A percentile compares a stretch with the other conserved stretches of the same genome.
Evolutionary conservation across 2,113 vertebrate genomes (phyloP).

Genomic region (Pao palembangensis): DNA sequence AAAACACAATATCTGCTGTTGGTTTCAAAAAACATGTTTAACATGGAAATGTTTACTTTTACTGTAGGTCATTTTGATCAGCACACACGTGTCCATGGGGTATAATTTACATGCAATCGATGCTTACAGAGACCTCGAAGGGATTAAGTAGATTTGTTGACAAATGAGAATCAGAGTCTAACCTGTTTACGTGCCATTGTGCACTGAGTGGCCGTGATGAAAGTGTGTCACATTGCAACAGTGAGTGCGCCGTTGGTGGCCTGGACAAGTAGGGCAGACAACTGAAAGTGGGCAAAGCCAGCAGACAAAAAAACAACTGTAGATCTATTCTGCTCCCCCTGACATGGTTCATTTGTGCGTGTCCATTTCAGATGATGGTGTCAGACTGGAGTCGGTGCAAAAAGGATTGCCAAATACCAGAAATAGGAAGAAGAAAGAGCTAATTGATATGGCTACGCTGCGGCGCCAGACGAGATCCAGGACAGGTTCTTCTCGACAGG

Average conservation of each 20-base stretch:
- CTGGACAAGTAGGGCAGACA: constrained; percentile 55
- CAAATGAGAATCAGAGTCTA: constrained; percentile 24
- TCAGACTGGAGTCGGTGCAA: constrained; percentile 64
- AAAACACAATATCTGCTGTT: too few relatives aligned
- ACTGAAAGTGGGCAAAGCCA: constrained; percentile 50
- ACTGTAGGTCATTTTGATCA: too few relatives aligned
- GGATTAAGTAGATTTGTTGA: constrained; percentile 40
- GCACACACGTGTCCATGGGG: too few relatives aligned
- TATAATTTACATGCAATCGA: too few relatives aligned
- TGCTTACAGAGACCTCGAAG: too few relatives aligned
- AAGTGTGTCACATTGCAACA: constrained; percentile 62
- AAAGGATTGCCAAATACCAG: constrained; percentile 49
- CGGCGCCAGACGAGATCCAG: constrained; percentile 47
- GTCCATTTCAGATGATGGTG: constrained; percentile 58
- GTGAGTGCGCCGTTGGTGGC: constrained; percentile 26
- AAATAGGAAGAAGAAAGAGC: constrained; percentile 23
- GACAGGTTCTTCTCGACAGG: constrained; percentile 49
- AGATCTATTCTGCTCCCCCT: constrained; percentile 48
- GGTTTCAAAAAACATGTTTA: background rate
- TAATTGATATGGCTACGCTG: constrained; percentile 42
- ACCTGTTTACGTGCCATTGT: constrained; percentile 35
- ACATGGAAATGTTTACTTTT: too few relatives aligned
- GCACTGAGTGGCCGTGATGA: constrained; percentile 21
- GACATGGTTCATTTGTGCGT: constrained; percentile 73
- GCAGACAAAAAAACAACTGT: constrained; percentile 43